phyloP scores from a whole-genome alignment of 1,140 invertebrate genomes.

The Nasonia longicornis region DNA sequence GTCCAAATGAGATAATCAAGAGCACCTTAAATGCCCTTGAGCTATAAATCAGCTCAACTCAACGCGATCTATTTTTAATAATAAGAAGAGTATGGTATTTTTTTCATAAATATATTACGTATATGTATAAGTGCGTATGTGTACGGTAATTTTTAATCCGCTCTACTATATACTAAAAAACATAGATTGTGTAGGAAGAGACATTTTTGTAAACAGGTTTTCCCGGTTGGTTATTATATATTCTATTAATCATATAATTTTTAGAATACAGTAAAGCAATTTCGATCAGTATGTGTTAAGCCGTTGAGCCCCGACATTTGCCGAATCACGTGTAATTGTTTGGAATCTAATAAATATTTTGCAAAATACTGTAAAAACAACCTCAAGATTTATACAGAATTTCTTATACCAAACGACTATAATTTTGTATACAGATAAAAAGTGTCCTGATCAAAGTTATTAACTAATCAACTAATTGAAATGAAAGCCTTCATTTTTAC shows the following conservation, averaged over 20 bases:
- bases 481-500: not conserved
- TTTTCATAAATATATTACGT: not conserved
- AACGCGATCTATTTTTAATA: not conserved
- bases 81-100: not conserved
- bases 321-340: not conserved
- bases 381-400: not conserved
- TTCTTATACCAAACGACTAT: not conserved
- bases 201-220: not conserved
- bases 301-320: too few relatives aligned
- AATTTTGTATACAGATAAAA: not conserved
- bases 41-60: constrained; percentile 3
- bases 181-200: not conserved
- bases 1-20: constrained; percentile 1
- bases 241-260: not conserved
- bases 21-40: not conserved
- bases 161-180: not conserved
- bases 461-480: not conserved
- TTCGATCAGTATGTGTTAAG: not conserved
- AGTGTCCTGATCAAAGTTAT: constrained; percentile 2
- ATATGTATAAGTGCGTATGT: not conserved
- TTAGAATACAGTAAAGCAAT: not conserved
- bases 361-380: constrained; percentile 26
- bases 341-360: not conserved
- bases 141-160: not conserved
- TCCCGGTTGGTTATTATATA: not conserved